These are phyloP conservation scores for Anseranas semipalmata DNA, from an alignment of 2,113 vertebrate species.

Conservation along the genomic window DNA sequence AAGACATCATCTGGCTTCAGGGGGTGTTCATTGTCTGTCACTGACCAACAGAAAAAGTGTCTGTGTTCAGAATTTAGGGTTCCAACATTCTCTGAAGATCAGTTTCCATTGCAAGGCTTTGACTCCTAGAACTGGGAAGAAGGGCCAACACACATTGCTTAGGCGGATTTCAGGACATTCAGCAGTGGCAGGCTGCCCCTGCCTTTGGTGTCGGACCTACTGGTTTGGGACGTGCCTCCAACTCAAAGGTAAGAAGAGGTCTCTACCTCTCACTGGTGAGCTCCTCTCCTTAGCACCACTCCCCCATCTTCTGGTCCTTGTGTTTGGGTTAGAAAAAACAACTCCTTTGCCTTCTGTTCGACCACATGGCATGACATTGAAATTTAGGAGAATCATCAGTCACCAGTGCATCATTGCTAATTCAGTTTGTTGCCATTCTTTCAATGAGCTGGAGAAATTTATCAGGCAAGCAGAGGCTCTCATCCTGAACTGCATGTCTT, in stretches of 20 bases:
- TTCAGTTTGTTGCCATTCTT: background rate
- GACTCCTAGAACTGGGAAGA: slow-evolving; percentile 63
- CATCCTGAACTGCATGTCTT: background rate
- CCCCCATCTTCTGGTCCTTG: background rate
- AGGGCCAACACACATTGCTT: slow-evolving; percentile 50
- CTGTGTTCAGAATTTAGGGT: slow-evolving; percentile 65
- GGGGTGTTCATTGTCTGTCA: slow-evolving; percentile 17
- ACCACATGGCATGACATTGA: background rate
- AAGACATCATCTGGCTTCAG: background rate
- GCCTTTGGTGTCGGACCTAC: slow-evolving; percentile 44
- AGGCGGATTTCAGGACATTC: slow-evolving; percentile 50
- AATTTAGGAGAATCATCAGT: background rate
- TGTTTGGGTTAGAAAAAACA: slow-evolving; percentile 13
- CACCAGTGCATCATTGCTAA: background rate
- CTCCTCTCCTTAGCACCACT: slow-evolving; percentile 40
- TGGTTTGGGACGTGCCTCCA: slow-evolving; percentile 63
- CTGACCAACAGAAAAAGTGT: slow-evolving; percentile 49
- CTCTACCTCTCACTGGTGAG: slow-evolving; percentile 5
- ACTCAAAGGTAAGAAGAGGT: slow-evolving; percentile 51
- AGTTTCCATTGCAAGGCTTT: slow-evolving; percentile 67
- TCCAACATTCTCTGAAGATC: slow-evolving; percentile 60
- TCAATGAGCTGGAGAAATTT: background rate
- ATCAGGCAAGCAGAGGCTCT: background rate
- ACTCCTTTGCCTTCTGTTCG: slow-evolving; percentile 3
- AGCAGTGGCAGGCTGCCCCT: slow-evolving; percentile 44